Evolutionary conservation across 53 echinoderm and acorn worm genomes (phyloP).

Genomic region (Mesocentrotus franciscanus): DNA sequence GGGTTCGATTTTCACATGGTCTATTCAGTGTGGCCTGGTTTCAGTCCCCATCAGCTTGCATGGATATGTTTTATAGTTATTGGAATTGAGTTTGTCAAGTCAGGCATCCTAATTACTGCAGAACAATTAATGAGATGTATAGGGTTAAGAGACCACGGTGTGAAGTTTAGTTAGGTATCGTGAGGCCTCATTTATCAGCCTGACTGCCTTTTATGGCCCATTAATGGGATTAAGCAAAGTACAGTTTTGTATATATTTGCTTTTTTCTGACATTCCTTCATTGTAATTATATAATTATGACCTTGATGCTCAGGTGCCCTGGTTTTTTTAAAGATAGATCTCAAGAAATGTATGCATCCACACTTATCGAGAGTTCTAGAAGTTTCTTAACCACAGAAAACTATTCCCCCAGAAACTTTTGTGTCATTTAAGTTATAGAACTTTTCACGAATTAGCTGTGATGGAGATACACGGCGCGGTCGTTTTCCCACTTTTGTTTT

Average conservation of each 20-base stretch:
- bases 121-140: not conserved
- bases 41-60: not conserved
- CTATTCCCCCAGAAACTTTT: not conserved
- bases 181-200: slow-evolving; percentile 45
- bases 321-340: not conserved
- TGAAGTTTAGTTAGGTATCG: slow-evolving; percentile 11
- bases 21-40: slow-evolving; percentile 24
- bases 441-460: too few species aligned
- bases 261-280: not conserved
- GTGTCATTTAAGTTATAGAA: too few species aligned
- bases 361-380: not conserved
- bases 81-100: not conserved
- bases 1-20: not conserved
- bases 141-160: slow-evolving; percentile 6
- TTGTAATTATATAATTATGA: slow-evolving; percentile 13
- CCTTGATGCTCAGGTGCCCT: slow-evolving; percentile 6
- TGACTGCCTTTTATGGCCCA: slow-evolving; percentile 48
- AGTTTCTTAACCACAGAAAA: not conserved
- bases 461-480: too few species aligned
- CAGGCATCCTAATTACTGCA: not conserved
- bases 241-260: not conserved
- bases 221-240: slow-evolving; percentile 29
- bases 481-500: too few species aligned
- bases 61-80: slow-evolving; percentile 28
- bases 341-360: not conserved